Evolutionary conservation across 2,797 vertebrate genomes (phyloP).

Genomic region (Acrocephalus scirpaceus): DNA sequence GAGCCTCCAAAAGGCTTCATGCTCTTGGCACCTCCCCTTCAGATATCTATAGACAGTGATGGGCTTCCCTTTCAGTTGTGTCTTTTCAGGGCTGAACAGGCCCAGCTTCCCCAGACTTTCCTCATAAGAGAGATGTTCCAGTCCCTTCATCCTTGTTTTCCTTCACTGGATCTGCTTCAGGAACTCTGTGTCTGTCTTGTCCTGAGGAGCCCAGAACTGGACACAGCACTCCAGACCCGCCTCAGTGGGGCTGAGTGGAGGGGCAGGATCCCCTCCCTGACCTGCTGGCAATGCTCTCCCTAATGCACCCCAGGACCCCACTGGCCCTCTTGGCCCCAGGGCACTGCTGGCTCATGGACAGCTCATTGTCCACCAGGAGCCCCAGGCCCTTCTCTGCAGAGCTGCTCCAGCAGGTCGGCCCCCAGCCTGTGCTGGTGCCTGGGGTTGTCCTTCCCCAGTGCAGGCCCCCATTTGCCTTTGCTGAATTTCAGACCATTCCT

Average conservation of each 20-base stretch:
- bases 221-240: background rate
- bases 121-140: background rate
- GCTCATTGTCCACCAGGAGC: background rate
- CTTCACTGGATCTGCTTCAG: accelerated
- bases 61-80: background rate
- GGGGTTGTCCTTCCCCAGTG: background rate
- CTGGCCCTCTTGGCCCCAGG: background rate
- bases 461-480: background rate
- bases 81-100: background rate
- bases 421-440: background rate
- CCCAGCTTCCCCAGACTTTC: background rate
- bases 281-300: background rate
- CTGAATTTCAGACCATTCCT: background rate
- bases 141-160: background rate
- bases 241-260: background rate
- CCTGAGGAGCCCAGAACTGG: background rate
- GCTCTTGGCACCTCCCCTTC: background rate
- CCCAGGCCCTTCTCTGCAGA: background rate
- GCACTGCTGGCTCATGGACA: background rate
- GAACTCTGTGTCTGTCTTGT: accelerated
- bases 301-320: background rate
- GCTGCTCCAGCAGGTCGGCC: background rate
- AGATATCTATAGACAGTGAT: background rate
- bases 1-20: background rate
- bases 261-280: background rate